Evolutionary conservation across 2,888 invertebrate species (phyloP).

Genomic region (Himalopsyche kuldschensis): DNA sequence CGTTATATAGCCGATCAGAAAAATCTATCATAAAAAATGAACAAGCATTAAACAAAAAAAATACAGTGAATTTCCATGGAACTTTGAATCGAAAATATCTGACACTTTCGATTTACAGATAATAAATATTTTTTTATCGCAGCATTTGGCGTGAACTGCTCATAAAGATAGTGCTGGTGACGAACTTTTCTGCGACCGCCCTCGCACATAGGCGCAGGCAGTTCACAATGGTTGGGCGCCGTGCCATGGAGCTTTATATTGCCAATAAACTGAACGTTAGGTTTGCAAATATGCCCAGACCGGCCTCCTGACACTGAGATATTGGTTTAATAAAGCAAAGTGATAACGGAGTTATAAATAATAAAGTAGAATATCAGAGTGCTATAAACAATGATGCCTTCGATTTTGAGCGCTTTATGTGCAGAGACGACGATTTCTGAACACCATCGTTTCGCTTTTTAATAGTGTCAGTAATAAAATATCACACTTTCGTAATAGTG

Average conservation of each 20-base stretch:
- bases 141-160: background rate
- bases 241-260: constrained; percentile 26
- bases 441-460: background rate
- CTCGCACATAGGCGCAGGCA: background rate
- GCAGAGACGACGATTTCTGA: background rate
- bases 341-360: constrained; percentile 32
- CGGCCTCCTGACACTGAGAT: constrained; percentile 30
- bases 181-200: background rate
- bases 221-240: constrained; percentile 5
- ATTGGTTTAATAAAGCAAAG: constrained; percentile 38
- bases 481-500: too few species aligned
- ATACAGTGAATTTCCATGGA: too few species aligned
- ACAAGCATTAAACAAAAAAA: too few species aligned
- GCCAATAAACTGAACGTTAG: constrained; percentile 34
- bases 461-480: background rate
- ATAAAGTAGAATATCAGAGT: constrained; percentile 23
- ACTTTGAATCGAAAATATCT: background rate
- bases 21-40: too few species aligned
- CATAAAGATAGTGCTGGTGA: background rate
- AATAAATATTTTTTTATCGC: background rate
- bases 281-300: constrained; percentile 34
- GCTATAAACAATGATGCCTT: constrained; percentile 15
- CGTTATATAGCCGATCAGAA: too few species aligned
- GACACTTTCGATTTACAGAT: background rate
- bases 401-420: constrained; percentile 9